Percentiles rank a stretch among this genome's conserved stretches.
These are phyloP conservation scores for Erithacus rubecula DNA, from an alignment of 2,797 vertebrate genomes.

Conservation along the genomic window DNA sequence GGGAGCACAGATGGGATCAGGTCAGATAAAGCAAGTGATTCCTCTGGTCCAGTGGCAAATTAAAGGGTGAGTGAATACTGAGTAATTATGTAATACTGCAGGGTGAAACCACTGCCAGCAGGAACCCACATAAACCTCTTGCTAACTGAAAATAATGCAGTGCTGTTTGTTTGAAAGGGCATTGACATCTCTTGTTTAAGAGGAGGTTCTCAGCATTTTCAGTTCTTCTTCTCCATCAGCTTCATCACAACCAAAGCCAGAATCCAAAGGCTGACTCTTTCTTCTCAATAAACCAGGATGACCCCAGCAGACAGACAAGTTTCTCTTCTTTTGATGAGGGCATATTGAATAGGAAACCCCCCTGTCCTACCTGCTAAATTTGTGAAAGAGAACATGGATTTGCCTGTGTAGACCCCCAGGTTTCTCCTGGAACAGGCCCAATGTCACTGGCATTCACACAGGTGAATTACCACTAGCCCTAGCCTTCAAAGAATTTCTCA, in stretches of 20 bases:
- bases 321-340: background rate
- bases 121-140: background rate
- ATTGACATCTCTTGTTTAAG: background rate
- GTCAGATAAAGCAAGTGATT: background rate
- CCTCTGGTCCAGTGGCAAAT: background rate
- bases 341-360: background rate
- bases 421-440: background rate
- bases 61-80: background rate
- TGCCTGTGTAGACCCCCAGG: background rate
- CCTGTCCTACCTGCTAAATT: background rate
- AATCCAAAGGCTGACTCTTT: background rate
- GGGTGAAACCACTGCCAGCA: background rate
- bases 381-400: background rate
- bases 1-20: background rate
- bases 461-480: background rate
- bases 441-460: accelerated
- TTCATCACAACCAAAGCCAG: background rate
- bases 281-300: background rate
- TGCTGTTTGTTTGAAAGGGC: background rate
- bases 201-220: constrained; percentile 26
- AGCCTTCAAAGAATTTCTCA: background rate
- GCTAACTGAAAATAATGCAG: background rate
- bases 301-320: background rate
- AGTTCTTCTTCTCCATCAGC: constrained; percentile 25
- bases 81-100: background rate